Conservation (phyloP, 2,797 vertebrate genomes). For the Varecia variegata region DNA sequence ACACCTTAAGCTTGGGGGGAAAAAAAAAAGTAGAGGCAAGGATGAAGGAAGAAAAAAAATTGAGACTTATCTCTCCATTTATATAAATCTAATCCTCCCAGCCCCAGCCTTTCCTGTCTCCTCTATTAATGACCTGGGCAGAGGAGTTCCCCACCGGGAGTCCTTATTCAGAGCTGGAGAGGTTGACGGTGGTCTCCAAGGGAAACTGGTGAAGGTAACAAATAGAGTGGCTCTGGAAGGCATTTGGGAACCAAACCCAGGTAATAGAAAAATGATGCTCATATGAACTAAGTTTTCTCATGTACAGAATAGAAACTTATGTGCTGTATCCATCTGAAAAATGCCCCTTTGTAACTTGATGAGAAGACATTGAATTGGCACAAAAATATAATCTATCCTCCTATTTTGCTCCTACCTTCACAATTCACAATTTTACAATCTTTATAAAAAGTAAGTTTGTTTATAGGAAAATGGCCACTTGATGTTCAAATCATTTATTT, state of each 20-base stretch:
- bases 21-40: not conserved
- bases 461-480: not conserved
- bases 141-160: not conserved
- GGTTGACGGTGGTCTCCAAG: constrained; percentile 25
- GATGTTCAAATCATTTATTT: not conserved
- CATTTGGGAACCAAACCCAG: constrained; percentile 42
- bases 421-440: not conserved
- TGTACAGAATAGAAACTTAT: not conserved
- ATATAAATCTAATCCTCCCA: constrained; percentile 28
- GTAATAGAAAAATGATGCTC: constrained; percentile 21
- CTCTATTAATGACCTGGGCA: not conserved
- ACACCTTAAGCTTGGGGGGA: not conserved
- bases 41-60: constrained; percentile 35
- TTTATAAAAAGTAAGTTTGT: not conserved
- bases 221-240: not conserved
- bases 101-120: not conserved
- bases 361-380: not conserved
- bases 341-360: not conserved
- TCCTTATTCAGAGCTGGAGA: constrained; percentile 28
- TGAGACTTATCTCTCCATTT: constrained; percentile 64
- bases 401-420: no score
- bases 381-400: not conserved
- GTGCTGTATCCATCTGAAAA: not conserved
- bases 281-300: constrained; percentile 8
- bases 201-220: constrained; percentile 29